phyloP scores from a whole-genome alignment of 2,113 vertebrate species.

The Ciconia stormi region DNA sequence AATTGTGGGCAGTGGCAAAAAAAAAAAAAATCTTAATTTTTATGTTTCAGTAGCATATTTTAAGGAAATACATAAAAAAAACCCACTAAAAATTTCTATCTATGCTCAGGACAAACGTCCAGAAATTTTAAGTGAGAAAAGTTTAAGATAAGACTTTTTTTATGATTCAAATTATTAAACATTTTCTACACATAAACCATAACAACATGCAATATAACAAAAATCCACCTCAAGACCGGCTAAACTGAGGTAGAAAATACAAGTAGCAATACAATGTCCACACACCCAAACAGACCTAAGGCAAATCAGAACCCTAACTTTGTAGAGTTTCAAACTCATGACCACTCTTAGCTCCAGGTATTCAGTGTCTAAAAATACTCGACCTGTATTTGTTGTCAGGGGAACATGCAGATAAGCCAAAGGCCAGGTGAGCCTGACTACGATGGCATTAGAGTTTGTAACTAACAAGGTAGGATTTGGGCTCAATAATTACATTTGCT shows the following conservation, averaged over 20 bases:
- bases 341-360: background rate
- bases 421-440: background rate
- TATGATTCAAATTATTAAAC: background rate
- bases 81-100: background rate
- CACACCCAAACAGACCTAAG: background rate
- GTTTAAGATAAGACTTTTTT: background rate
- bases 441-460: background rate
- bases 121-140: background rate
- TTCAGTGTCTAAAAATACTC: background rate
- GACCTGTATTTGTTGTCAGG: background rate
- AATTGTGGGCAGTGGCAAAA: background rate
- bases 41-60: background rate
- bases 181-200: background rate
- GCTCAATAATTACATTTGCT: background rate
- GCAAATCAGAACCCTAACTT: background rate
- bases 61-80: background rate
- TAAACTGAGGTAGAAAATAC: background rate
- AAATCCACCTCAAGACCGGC: background rate
- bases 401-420: background rate
- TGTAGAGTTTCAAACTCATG: background rate
- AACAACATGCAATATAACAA: background rate
- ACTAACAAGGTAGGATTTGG: background rate
- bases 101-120: background rate
- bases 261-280: background rate
- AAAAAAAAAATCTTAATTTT: background rate